Evolutionary conservation across 1,140 invertebrate species (phyloP), one percentile per base, ranked within the genome.

Genomic region (Asbolus verrucosus): DNA sequence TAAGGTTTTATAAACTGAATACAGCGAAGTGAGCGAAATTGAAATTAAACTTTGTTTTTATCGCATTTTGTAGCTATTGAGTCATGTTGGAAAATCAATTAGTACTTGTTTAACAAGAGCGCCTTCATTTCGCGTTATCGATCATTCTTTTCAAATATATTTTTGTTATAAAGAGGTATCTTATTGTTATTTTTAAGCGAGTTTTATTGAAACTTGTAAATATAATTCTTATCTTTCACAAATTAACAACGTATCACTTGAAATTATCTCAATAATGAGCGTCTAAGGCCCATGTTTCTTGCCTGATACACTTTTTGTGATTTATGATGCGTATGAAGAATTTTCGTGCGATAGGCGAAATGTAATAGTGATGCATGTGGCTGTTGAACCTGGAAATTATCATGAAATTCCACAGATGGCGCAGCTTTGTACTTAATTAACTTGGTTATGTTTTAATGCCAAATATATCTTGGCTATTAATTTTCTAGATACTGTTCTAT

Each of bases 251-350:
- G 46, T 54, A 54, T 27, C n/a, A 21, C 27, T 21, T 54, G 46
- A 54, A 54, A 54, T 54, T 54, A 54, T 54, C 46, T 54, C 46
- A 54, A 54, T 54, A 54, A 54, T 54, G 46, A 54, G 46, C 14
- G 46, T 54, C 46, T 54, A 27, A 54, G 46, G 46, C 46, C 46
- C 46, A 54, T 54, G 46, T 27, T 54, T 54, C 46, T 54, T 54
- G 24, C 46, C n/a, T 30, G 21, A 24, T 13, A 54, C 41, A 46
- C 46, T 54, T 27, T 54, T 54, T 54, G n/a, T 54, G 19, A 54
- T 54, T 54, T 54, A 54, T 54, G 46, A 54, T 11, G 11, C 21
- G 21, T 9, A 27, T 54, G 21, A 54, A 54, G 46, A 27, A 54
- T 54, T 27, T 46, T 46, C 19, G 46, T 27, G 46, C 46, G 21